phyloP scores from a whole-genome alignment of 1,140 invertebrate genomes.

The Achatina immaculata region DNA sequence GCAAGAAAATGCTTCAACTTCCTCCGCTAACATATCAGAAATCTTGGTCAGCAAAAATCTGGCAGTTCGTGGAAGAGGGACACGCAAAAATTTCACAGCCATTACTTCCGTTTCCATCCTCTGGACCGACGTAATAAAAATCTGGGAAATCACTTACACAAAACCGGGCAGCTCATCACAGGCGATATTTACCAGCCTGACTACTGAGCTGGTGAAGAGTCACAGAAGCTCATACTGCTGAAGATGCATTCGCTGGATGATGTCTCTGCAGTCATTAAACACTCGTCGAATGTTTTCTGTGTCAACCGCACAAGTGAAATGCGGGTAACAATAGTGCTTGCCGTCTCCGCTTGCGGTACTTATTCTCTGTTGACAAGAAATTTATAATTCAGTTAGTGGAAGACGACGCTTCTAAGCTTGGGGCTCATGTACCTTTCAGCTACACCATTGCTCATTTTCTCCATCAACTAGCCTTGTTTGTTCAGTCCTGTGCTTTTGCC shows the following conservation, averaged over 20 bases:
- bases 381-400: too few relatives aligned
- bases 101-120: slow-evolving; percentile 40
- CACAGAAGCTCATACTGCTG: slow-evolving; percentile 99
- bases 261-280: slow-evolving; percentile 99
- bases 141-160: slow-evolving; percentile 19
- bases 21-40: too few relatives aligned
- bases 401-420: too few relatives aligned
- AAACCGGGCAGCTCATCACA: slow-evolving; percentile 37
- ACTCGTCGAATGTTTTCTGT: slow-evolving; percentile 99
- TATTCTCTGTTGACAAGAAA: slow-evolving; percentile 83
- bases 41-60: too few relatives aligned
- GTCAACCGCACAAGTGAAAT: slow-evolving; percentile 99
- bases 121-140: background rate
- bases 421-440: too few relatives aligned
- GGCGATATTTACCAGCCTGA: slow-evolving; percentile 39
- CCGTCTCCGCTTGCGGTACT: slow-evolving; percentile 98
- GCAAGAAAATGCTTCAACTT: too few relatives aligned
- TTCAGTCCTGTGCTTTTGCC: too few relatives aligned
- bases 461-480: too few relatives aligned
- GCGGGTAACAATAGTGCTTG: slow-evolving; percentile 99
- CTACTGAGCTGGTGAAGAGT: slow-evolving; percentile 49
- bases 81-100: slow-evolving; percentile 40
- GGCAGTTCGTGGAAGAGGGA: too few relatives aligned
- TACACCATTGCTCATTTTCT: too few relatives aligned
- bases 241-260: slow-evolving; percentile 99